phyloP scores from a whole-genome alignment of 2,888 invertebrate genomes.

The Xanthorhoe designata region DNA sequence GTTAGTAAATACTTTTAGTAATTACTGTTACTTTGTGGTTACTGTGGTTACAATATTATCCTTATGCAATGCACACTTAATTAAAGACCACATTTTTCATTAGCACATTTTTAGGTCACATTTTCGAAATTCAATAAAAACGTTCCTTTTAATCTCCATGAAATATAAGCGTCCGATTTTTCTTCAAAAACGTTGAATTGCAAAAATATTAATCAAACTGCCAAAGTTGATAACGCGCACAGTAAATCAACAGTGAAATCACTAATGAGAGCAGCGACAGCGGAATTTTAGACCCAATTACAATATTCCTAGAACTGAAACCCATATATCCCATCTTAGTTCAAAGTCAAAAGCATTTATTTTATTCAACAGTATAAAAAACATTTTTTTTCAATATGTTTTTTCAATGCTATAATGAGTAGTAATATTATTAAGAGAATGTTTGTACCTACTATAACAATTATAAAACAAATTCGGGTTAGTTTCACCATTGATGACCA shows the following conservation, averaged over 20 bases:
- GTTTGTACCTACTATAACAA: too few relatives aligned
- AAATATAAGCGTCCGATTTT: slow-evolving; percentile 40
- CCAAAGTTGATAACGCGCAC: slow-evolving; percentile 49
- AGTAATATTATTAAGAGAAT: too few relatives aligned
- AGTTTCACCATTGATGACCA: too few relatives aligned
- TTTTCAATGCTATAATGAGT: too few relatives aligned
- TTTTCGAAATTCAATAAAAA: slow-evolving; percentile 42
- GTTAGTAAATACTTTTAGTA: too few relatives aligned
- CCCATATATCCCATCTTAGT: not conserved
- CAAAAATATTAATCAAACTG: slow-evolving; percentile 60
- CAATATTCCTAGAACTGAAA: slow-evolving; percentile 12
- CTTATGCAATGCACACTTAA: too few relatives aligned
- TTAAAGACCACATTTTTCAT: not conserved
- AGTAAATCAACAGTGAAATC: slow-evolving; percentile 44
- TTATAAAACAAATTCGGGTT: too few relatives aligned
- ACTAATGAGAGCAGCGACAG: slow-evolving; percentile 63
- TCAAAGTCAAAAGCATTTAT: too few relatives aligned
- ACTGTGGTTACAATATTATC: too few relatives aligned
- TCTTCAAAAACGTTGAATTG: slow-evolving; percentile 29
- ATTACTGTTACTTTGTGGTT: too few relatives aligned
- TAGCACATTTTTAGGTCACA: slow-evolving; percentile 19
- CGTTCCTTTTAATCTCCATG: slow-evolving; percentile 53
- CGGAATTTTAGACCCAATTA: slow-evolving; percentile 24
- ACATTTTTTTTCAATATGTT: too few relatives aligned
- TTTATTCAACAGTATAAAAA: too few relatives aligned